Percentiles rank a stretch among this genome's conserved stretches.
phyloP scores from a whole-genome alignment of 2,888 invertebrate genomes.

The Machimus atricapillus region DNA sequence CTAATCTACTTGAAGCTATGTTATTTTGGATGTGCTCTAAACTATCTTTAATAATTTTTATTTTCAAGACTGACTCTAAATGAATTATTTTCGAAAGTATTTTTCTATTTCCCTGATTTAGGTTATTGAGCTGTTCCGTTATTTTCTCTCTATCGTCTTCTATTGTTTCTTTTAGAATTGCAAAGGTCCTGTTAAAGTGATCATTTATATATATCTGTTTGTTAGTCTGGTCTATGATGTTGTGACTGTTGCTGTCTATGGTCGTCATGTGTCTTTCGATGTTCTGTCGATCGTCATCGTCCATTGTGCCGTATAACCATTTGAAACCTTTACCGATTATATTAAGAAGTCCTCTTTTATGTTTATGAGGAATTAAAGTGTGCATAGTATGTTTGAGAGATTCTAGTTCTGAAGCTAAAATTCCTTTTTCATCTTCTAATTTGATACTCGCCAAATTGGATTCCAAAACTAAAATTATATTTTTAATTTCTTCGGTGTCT shows the following conservation, averaged over 20 bases:
- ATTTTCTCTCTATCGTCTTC: slow-evolving; percentile 14
- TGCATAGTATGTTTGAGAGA: slow-evolving; percentile 3
- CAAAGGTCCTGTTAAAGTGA: slow-evolving; percentile 37
- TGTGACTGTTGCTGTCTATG: slow-evolving; percentile 37
- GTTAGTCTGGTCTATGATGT: slow-evolving; percentile 15
- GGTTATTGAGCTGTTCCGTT: neutral
- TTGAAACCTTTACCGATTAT: slow-evolving; percentile 15
- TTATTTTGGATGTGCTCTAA: slow-evolving; percentile 35
- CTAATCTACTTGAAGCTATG: slow-evolving; percentile 37
- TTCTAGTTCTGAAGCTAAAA: neutral
- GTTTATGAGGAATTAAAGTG: slow-evolving; percentile 28
- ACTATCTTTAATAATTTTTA: slow-evolving; percentile 8
- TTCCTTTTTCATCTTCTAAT: neutral
- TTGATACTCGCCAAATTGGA: neutral
- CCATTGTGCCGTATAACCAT: slow-evolving; percentile 41
- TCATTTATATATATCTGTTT: slow-evolving; percentile 10
- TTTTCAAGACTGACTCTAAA: slow-evolving; percentile 16
- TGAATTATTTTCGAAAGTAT: neutral
- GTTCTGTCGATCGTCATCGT: slow-evolving; percentile 27
- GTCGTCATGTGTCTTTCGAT: slow-evolving; percentile 10
- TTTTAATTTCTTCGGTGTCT: slow-evolving; percentile 11
- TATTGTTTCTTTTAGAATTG: slow-evolving; percentile 4
- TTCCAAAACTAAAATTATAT: neutral
- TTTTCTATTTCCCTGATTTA: neutral
- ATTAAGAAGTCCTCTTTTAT: slow-evolving; percentile 31